Evolutionary conservation across 2,113 vertebrate species (phyloP), one percentile per base, ranked within the genome.

Genomic region (Triplophysa tibetana): DNA sequence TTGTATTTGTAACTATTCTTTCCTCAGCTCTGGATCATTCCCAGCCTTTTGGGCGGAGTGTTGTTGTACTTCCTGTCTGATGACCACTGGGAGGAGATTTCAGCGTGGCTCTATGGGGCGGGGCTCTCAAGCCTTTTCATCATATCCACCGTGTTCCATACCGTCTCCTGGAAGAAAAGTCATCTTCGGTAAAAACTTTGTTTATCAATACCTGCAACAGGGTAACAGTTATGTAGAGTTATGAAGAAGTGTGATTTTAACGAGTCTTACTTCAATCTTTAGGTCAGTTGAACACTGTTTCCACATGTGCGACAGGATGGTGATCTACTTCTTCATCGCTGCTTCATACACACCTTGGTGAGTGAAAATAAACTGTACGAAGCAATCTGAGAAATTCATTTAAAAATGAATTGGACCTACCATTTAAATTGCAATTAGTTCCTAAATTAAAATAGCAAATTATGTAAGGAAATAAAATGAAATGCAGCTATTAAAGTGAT

Each of bases 271-370:
- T 17, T 76, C 11, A 62, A 8, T 61, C 54, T 68, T 23, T 58
- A 85, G 83, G 23, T 85, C 83, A 7, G 91, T 97, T 83, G 97
- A 97, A 81, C 95, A 95, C 58, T 95, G 94, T 70, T 92, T 98
- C 77, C 97, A 98, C 88, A 98, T 98, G 96, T 95, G 93, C 0
- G 97, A 98, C 90, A 89, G 96, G 64, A 95, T 98, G 93, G 95
- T 93, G 83, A 98, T 98, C 86, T 98, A 98, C 86, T 97, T 97
- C 93, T 98, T 98, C 91, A 98, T 98, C 0, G 96, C 96, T 0
- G 94, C 96, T 0, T 96, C 97, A 2, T 98, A 98, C 0, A 93
- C 95, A 45, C 97, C 96, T 81, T 98, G 96, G 96, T 98, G 90
- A 93, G 54, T 50, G n/a, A 67, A 54, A 54, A n/a, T 12, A 10